Evolutionary conservation across 2,888 invertebrate species (phyloP), one percentile per base, ranked within the genome.

Genomic region (Poecilus cupreus): DNA sequence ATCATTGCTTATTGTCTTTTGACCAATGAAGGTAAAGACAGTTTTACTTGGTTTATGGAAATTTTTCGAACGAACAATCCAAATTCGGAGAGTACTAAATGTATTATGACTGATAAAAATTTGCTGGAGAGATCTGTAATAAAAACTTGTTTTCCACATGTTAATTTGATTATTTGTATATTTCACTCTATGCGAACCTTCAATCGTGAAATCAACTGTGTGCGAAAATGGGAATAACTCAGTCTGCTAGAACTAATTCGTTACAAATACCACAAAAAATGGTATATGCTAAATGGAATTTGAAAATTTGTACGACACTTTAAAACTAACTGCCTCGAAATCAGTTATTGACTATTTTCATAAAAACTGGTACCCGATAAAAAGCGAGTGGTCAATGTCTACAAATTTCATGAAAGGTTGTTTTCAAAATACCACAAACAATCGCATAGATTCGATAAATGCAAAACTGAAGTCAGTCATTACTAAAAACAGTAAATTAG

Each of bases 351-450:
- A 1, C 10, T 39, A 39, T 39, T 70, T 70, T 43, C n/a, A 20
- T 16, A 46, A 26, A 26, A 72, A 72, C 43, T 72, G 43, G 43
- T 16, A 10, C 6, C 13, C 13, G 4, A 72, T 72, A 18, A 13
- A 72, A 43, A 43, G 43, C 18, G 46, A 72, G 22, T 72, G 46
- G 74, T 72, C 18, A 16, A 18, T 39, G 43, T 6, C 5, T 43
- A 37, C 37, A 72, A 10, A 16, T 16, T 72, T 18, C 22, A 18
- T 72, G n/a, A 72, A 72, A n/a, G 43, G 43, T 13, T 72, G 18
- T 13, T 72, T 72, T n/a, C 74, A 18, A 18, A 72, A 72, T 72
- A 72, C 74, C 10, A 70, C 70, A 10, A 70, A 70, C 18, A 70
- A 70, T 32, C 20, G 70, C 8, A 70, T 70, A 32, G 70, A 70